phyloP scores from a whole-genome alignment of 2,888 invertebrate species.

The Heliconius aoede region DNA sequence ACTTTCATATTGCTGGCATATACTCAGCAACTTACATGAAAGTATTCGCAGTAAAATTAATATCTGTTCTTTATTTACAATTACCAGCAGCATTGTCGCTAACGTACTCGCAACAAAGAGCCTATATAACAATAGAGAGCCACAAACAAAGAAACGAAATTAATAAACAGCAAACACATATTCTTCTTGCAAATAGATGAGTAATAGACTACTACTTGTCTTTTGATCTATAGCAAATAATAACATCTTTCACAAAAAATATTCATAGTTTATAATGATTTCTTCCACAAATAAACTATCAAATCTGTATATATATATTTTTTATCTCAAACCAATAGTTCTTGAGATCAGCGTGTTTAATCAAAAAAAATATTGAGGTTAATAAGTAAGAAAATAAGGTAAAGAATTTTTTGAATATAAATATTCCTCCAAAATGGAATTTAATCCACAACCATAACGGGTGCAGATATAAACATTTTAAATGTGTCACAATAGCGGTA shows the following conservation, averaged over 20 bases:
- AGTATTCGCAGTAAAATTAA: background rate
- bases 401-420: too few species aligned
- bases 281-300: too few species aligned
- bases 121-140: constrained; percentile 15
- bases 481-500: too few species aligned
- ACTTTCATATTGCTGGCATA: background rate
- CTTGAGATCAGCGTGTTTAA: too few species aligned
- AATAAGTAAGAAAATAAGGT: too few species aligned
- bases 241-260: background rate
- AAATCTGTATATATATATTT: too few species aligned
- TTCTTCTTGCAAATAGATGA: constrained; percentile 7
- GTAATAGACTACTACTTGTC: background rate
- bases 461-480: too few species aligned
- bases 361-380: too few species aligned
- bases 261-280: background rate
- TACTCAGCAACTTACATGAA: background rate
- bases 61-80: background rate
- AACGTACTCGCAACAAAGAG: constrained; percentile 5
- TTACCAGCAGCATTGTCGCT: background rate
- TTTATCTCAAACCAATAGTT: too few species aligned
- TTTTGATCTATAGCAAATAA: background rate
- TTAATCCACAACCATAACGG: too few species aligned
- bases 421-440: too few species aligned
- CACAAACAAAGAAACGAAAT: constrained; percentile 20
- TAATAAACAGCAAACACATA: constrained; percentile 22